Conservation (phyloP, 2,113 vertebrate genomes). For the Delphinus delphis region DNA sequence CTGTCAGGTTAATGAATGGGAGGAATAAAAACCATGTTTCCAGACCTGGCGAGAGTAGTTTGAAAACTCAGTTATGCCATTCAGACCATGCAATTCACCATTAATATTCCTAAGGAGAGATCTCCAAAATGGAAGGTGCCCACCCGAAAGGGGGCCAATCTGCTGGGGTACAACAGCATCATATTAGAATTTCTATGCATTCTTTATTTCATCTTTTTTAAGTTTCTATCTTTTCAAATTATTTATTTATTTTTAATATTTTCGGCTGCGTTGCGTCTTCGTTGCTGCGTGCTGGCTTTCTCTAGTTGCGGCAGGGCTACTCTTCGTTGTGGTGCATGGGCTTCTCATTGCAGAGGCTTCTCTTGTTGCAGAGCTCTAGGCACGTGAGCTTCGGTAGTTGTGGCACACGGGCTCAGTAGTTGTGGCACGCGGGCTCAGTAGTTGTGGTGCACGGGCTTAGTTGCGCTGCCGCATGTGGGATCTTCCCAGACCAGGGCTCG, state of each 20-base stretch:
- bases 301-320: too few relatives aligned
- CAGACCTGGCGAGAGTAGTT: neutral
- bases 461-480: neutral
- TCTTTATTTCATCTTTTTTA: neutral
- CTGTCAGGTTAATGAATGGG: slow-evolving; percentile 45
- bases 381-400: neutral
- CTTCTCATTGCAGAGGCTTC: neutral
- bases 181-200: neutral
- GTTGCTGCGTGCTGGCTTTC: too few relatives aligned
- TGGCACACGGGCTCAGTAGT: neutral
- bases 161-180: neutral
- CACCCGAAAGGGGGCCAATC: neutral
- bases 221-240: neutral
- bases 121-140: neutral
- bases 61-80: slow-evolving; percentile 21
- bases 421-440: neutral
- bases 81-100: neutral
- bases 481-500: neutral
- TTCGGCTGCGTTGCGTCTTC: too few relatives aligned
- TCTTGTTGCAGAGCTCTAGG: neutral
- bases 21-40: neutral
- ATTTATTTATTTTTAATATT: neutral
- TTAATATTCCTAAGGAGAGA: slow-evolving; percentile 3
- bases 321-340: too few relatives aligned
- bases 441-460: neutral